Evolutionary conservation across 1,140 invertebrate genomes (phyloP).

Genomic region (Neuroterus valhalla): DNA sequence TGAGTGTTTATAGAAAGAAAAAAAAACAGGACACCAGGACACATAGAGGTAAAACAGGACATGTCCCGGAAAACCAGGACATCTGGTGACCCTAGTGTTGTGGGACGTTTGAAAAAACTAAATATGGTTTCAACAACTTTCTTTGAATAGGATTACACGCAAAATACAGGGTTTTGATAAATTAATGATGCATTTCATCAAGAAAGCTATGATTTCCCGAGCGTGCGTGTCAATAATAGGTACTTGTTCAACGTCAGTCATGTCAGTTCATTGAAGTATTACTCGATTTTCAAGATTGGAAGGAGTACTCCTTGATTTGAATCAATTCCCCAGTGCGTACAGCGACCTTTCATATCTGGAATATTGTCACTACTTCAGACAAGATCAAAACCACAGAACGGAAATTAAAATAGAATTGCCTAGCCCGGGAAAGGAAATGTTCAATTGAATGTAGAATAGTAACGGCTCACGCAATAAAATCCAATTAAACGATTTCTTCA

Average conservation of each 20-base stretch:
- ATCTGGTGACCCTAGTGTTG: no score
- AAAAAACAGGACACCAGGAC: no score
- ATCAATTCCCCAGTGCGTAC: conserved; percentile 17
- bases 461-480: no score
- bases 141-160: background rate
- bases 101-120: no score
- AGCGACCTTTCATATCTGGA: conserved; percentile 7
- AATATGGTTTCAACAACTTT: no score
- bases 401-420: no score
- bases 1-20: no score
- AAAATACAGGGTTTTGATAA: background rate
- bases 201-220: conserved; percentile 3
- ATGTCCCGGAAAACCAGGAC: no score
- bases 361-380: background rate
- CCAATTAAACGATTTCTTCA: no score
- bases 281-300: background rate
- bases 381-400: background rate
- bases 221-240: conserved; percentile 6
- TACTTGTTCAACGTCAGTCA: conserved; percentile 18
- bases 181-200: background rate
- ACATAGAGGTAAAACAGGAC: no score
- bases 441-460: no score
- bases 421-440: no score
- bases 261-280: conserved; percentile 21
- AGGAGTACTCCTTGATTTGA: background rate